Evolutionary conservation across 2,797 vertebrate species (phyloP), one percentile per base, ranked within the genome.

Genomic region (Carapus acus): DNA sequence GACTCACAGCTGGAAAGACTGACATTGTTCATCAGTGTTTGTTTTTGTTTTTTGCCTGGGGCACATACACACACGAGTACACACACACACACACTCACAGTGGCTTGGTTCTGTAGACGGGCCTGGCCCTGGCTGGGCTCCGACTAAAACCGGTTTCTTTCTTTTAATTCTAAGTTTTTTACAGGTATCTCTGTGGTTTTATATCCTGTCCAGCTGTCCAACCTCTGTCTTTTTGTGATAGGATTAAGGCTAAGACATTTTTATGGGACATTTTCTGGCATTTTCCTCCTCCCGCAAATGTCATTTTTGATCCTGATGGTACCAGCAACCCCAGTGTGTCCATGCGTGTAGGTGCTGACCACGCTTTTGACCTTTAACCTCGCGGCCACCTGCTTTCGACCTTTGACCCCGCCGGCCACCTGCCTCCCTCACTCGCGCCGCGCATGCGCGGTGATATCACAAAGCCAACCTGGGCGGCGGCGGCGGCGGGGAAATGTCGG

Each of bases 81-180:
- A n/a, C n/a, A 11, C 49, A 62, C 41, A 49, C 22, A 39, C 49
- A 51, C 37, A 27, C 4, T 11, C 38, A 44, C 44, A 57, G 54
- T 19, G 23, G 50, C 67, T 63, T 6, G 9, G 23, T 49, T 67
- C 58, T 49, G 69, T 70, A 39, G 44, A 66, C 11, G 51, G 54
- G 39, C 50, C 73, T 55, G 53, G 67, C 68, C 67, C 62, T 65
- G 53, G 39, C 8, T 42, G 58, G 59, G 67, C 71, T 79, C 77
- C 62, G 65, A 70, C 49, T 16, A 4, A 43, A 69, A 62, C 58
- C n/a, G n/a, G n/a, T n/a, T n/a, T n/a, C n/a, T n/a, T n/a, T 59
- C 76, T 81, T 83, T 81, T 73, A 71, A 73, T 78, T 69, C 46
- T 53, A 48, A 57, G 57, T 81, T 79, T 81, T 80, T 71, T 77